Evolutionary conservation across 1,140 invertebrate genomes (phyloP), one percentile per base, ranked within the genome.

Genomic region (Drosophila erecta): DNA sequence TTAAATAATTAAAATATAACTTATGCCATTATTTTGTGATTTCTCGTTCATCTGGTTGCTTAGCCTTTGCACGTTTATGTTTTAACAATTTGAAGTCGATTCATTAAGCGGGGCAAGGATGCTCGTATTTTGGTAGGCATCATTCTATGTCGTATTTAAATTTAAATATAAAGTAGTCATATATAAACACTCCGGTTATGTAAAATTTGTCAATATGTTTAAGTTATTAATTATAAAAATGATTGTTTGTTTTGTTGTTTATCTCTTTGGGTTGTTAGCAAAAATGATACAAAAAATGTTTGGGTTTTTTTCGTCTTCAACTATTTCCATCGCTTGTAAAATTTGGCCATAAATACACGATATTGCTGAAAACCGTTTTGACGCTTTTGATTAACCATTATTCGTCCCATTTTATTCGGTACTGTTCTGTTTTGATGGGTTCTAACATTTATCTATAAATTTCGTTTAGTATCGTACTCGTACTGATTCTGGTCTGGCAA

Each of bases 361-460:
- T 81, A 87, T 76, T 87, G 72, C 53, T 87, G 83, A 87, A 87
- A 87, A 87, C 83, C 83, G 71, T 87, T 87, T 87, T 70, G 76
- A 87, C 79, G 75, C 64, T 89, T 86, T 79, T 76, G 84, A 87
- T 83, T 87, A 86, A 86, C 79, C 79, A 54, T 74, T 56, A 54
- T 58, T 79, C 41, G 46, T 60, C 50, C 60, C 64, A 12, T 38
- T 51, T 41, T 46, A 49, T 4, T 62, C 50, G 49, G 40, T 53
- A 56, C 20, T 75, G n/a, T 35, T 33, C 33, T 70, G 17, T 38
- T 38, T 49, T 66, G 40, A 12, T 49, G 33, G 58, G 37, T 33
- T 67, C 41, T 79, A 58, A 38, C 40, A 71, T 56, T 64, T 64
- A 35, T 53, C 38, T 33, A 40, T 47, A 58, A 38, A 62, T 46